These are phyloP conservation scores for Lutjanus campechanus DNA, from an alignment of 2,797 vertebrate species.

Conservation along the genomic window DNA sequence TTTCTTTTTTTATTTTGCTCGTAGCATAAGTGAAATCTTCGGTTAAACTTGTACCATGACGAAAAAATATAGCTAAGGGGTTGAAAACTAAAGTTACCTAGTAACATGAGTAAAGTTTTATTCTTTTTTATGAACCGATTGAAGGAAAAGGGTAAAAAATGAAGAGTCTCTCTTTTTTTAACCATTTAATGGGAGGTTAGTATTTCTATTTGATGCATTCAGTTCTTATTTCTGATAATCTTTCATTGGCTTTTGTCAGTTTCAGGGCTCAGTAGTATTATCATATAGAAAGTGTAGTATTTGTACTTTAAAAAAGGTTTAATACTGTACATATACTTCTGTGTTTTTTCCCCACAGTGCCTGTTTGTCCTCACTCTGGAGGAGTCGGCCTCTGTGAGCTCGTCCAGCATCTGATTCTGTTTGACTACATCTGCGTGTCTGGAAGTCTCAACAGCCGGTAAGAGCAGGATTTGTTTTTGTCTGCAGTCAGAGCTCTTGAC, in stretches of 20 bases:
- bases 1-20: no score
- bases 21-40: no score
- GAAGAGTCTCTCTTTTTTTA: no score
- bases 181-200: no score
- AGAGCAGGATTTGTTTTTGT: slow-evolving; percentile 6
- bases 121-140: background rate
- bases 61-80: no score
- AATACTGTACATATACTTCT: rapidly evolving
- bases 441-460: slow-evolving; percentile 84
- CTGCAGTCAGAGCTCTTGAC: background rate
- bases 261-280: background rate
- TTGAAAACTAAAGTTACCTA: no score
- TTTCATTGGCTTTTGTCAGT: background rate
- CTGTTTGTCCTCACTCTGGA: slow-evolving; percentile 90
- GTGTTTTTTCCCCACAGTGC: slow-evolving; percentile 77
- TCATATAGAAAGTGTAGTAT: background rate
- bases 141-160: background rate
- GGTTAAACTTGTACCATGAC: background rate
- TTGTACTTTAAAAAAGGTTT: background rate
- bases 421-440: slow-evolving; percentile 87
- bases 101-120: background rate
- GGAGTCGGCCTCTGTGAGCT: slow-evolving; percentile 90
- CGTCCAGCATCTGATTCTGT: slow-evolving; percentile 89
- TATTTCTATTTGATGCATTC: background rate
- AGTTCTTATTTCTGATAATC: background rate